Conservation (phyloP, 2,888 invertebrate species). For the Dexiosoma caninum region DNA sequence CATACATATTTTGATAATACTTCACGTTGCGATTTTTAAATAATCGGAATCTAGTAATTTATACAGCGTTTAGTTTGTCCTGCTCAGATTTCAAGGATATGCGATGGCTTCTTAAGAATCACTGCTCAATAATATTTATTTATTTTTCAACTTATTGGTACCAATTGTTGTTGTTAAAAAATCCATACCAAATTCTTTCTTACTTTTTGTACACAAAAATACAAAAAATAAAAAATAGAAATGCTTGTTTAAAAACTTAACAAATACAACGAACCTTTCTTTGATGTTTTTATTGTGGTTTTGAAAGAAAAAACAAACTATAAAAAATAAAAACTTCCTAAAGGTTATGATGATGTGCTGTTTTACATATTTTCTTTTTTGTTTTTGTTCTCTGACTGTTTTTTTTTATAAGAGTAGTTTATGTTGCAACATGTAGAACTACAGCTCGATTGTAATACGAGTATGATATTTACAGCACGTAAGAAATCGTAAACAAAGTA, state of each 20-base stretch:
- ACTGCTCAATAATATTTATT: slow-evolving; percentile 2
- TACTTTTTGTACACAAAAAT: background rate
- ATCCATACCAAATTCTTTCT: slow-evolving; percentile 14
- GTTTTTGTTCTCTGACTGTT: too few species aligned
- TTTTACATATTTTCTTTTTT: too few species aligned
- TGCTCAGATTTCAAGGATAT: background rate
- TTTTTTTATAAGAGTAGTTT: slow-evolving; percentile 15
- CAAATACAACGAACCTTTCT: slow-evolving; percentile 7
- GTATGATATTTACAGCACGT: slow-evolving; percentile 52
- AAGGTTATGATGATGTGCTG: slow-evolving; percentile 45
- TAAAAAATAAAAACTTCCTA: slow-evolving; percentile 36
- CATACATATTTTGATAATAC: too few species aligned
- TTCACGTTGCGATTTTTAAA: too few species aligned
- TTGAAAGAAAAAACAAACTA: background rate
- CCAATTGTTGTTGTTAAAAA: slow-evolving; percentile 9
- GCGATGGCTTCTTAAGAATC: background rate
- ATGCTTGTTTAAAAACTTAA: slow-evolving; percentile 4
- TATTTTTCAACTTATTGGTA: slow-evolving; percentile 7
- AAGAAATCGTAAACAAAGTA: slow-evolving; percentile 58
- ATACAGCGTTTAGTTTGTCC: too few species aligned
- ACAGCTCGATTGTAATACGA: slow-evolving; percentile 34
- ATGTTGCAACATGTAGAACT: slow-evolving; percentile 23
- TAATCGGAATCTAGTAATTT: too few species aligned
- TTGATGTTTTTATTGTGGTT: slow-evolving; percentile 14
- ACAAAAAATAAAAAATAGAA: background rate